phyloP scores from a whole-genome alignment of 1,140 invertebrate genomes.

The Drosophila malerkotliana region DNA sequence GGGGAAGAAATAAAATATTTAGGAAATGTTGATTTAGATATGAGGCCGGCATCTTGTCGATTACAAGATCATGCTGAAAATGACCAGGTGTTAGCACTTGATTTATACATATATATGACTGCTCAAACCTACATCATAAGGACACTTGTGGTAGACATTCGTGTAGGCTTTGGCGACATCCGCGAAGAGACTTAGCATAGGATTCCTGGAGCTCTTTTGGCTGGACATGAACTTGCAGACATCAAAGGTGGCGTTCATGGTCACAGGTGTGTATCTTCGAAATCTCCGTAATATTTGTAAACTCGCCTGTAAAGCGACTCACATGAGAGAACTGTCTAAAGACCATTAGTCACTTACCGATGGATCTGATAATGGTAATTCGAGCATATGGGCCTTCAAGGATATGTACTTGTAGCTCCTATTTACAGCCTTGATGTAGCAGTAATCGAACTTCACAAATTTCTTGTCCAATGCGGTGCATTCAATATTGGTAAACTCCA shows the following conservation, averaged over 20 bases:
- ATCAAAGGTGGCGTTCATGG: slow-evolving; percentile 21
- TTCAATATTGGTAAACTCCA: slow-evolving; percentile 32
- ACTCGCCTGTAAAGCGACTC: background rate
- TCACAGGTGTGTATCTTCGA: slow-evolving; percentile 8
- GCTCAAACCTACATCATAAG: slow-evolving; percentile 5
- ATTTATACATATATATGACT: too few relatives aligned
- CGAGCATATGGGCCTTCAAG: background rate
- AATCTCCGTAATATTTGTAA: slow-evolving; percentile 19
- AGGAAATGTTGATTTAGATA: slow-evolving; percentile 16
- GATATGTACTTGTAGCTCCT: slow-evolving; percentile 37
- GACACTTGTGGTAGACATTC: slow-evolving; percentile 26
- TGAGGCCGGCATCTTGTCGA: slow-evolving; percentile 14
- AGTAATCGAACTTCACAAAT: slow-evolving; percentile 10
- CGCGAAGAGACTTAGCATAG: slow-evolving; percentile 4
- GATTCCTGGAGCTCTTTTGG: slow-evolving; percentile 1
- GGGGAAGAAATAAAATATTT: slow-evolving; percentile 17
- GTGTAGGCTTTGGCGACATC: background rate
- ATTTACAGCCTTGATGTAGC: slow-evolving; percentile 30
- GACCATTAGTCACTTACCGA: background rate
- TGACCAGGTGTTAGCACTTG: too few relatives aligned
- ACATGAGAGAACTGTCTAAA: background rate
- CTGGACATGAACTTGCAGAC: slow-evolving; percentile 8
- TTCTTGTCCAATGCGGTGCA: slow-evolving; percentile 3
- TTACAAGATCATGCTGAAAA: slow-evolving; percentile 14
- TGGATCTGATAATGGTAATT: background rate